Conservation (phyloP, 2,888 invertebrate genomes). For the Platycheirus rosarum region DNA sequence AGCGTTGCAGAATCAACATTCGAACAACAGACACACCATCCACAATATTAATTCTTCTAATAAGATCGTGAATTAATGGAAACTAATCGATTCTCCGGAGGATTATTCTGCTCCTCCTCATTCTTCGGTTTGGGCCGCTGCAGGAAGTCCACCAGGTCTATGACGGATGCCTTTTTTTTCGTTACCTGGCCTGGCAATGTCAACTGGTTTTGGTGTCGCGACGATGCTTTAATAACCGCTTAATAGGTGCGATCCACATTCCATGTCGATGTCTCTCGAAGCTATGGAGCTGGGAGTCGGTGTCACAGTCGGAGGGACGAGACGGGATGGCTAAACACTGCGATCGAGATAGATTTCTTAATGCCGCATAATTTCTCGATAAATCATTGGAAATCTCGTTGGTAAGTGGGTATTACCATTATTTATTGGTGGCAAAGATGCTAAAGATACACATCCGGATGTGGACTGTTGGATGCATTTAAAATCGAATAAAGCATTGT, state of each 20-base stretch:
- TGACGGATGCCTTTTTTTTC: conserved; percentile 59
- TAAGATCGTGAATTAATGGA: conserved; percentile 74
- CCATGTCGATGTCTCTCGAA: conserved; percentile 33
- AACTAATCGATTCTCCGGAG: conserved; percentile 71
- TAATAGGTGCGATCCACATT: conserved; percentile 74
- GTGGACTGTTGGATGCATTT: conserved; percentile 70
- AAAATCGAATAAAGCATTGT: conserved; percentile 69
- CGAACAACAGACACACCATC: conserved; percentile 68
- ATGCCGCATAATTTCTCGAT: conserved; percentile 72
- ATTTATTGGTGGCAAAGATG: conserved; percentile 70
- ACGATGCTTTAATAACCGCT: conserved; percentile 74
- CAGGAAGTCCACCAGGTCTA: conserved; percentile 61
- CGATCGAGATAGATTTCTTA: conserved; percentile 73
- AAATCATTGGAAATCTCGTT: conserved; percentile 72
- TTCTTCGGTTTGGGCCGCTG: conserved; percentile 28
- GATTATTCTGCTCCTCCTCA: conserved; percentile 63
- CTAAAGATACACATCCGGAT: conserved; percentile 68
- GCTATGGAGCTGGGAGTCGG: conserved; percentile 8
- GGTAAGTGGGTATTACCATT: conserved; percentile 74
- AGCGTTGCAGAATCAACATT: conserved; percentile 68
- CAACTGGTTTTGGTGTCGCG: conserved; percentile 74
- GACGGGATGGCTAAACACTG: conserved; percentile 62
- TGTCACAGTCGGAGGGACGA: background rate
- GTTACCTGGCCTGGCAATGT: conserved; percentile 43
- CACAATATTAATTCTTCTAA: conserved; percentile 73